Percentiles rank a stretch among this genome's conserved stretches.
These are phyloP conservation scores for Palaemon carinicauda DNA, from an alignment of 1,140 invertebrate genomes.

Conservation along the genomic window DNA sequence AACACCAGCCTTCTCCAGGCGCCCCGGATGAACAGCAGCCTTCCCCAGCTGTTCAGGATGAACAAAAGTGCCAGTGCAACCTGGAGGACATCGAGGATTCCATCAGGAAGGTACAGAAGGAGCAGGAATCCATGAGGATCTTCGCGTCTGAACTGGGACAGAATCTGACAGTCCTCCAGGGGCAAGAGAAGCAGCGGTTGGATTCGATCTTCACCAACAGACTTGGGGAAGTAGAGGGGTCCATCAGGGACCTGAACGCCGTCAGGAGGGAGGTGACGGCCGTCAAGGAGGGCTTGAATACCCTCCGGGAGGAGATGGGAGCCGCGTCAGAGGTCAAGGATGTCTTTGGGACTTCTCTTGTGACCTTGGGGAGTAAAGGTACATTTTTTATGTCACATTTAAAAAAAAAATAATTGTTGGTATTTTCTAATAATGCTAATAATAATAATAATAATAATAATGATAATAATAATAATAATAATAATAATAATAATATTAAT, in stretches of 20 bases:
- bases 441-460: no score
- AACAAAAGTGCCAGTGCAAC: not conserved
- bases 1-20: not conserved
- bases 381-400: no score
- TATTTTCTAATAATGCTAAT: no score
- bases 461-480: no score
- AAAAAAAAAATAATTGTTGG: no score
- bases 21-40: not conserved
- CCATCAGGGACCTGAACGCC: not conserved
- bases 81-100: not conserved
- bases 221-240: not conserved
- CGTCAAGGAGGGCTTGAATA: not conserved
- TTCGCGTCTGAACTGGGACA: not conserved
- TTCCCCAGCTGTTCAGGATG: not conserved
- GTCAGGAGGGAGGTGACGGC: constrained; percentile 11
- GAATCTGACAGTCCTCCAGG: not conserved
- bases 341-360: not conserved
- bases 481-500: no score
- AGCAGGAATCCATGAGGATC: not conserved
- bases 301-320: not conserved
- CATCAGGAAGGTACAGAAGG: not conserved
- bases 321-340: not conserved
- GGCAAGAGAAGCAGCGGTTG: no score
- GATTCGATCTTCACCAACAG: not conserved
- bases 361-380: not conserved